phyloP scores from a whole-genome alignment of 2,113 vertebrate genomes.

The Nyctibius bracteatus region DNA sequence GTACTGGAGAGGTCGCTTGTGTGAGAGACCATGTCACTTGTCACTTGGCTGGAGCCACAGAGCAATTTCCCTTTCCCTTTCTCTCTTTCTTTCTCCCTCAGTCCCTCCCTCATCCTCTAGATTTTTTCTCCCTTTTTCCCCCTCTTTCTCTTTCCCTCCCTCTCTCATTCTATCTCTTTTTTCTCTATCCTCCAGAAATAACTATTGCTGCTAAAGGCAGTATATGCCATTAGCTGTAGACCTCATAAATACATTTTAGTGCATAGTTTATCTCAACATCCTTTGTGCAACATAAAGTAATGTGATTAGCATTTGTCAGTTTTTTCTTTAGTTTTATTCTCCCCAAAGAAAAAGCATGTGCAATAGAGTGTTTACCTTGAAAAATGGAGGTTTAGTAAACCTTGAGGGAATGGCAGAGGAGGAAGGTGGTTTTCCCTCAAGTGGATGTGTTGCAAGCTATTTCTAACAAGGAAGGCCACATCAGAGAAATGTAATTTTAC shows the following conservation, averaged over 20 bases:
- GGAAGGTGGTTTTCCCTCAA: background rate
- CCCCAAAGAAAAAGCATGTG: background rate
- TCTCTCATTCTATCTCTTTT: background rate
- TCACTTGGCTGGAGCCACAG: background rate
- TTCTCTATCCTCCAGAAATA: background rate
- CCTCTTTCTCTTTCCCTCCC: background rate
- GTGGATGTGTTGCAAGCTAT: background rate
- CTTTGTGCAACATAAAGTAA: background rate
- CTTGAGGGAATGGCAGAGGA: background rate
- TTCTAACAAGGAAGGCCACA: background rate
- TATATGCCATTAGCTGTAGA: background rate
- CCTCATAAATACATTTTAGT: background rate
- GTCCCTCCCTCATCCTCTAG: background rate
- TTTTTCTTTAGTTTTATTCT: background rate
- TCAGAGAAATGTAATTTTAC: background rate
- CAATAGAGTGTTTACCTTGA: background rate
- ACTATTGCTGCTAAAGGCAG: background rate
- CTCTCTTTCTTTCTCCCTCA: background rate
- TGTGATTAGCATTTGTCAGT: background rate
- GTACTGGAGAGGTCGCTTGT: background rate
- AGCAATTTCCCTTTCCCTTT: background rate
- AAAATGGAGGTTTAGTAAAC: background rate
- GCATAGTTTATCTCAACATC: background rate
- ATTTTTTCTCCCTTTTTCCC: no score
- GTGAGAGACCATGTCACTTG: background rate